A percentile compares a stretch with the other conserved stretches of the same genome.
These are phyloP conservation scores for Zhengitettix transpicula DNA, from an alignment of 2,888 invertebrate species.

Conservation along the genomic window DNA sequence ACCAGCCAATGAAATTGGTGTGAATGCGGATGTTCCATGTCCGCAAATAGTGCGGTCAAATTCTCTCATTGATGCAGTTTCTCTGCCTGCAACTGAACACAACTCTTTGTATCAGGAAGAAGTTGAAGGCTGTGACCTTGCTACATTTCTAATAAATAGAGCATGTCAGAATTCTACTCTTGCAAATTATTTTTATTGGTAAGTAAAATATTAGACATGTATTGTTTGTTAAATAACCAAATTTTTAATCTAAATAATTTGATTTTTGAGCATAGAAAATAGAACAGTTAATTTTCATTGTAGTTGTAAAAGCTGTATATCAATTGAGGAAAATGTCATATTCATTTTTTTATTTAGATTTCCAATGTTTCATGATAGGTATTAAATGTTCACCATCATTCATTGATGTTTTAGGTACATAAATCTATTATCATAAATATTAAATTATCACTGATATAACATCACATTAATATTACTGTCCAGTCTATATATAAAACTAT, in stretches of 20 bases:
- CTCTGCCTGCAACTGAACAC: neutral
- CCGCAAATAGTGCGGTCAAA: slow-evolving; percentile 2
- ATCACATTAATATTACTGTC: neutral
- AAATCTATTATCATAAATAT: neutral
- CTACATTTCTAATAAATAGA: slow-evolving; percentile 76
- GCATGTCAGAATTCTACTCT: slow-evolving; percentile 77
- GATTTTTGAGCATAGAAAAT: no score
- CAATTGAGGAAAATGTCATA: neutral
- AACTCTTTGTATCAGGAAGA: neutral
- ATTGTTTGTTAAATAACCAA: neutral
- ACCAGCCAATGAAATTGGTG: neutral
- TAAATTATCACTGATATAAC: neutral
- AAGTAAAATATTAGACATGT: slow-evolving; percentile 5
- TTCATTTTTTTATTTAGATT: no score
- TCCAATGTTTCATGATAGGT: no score
- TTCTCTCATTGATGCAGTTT: slow-evolving; percentile 1
- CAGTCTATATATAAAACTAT: neutral
- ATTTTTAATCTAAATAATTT: no score
- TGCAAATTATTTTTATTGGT: slow-evolving; percentile 96
- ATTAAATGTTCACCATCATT: neutral
- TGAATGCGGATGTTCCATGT: neutral
- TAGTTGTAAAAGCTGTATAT: neutral
- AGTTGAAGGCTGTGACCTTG: slow-evolving; percentile 42
- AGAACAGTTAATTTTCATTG: neutral
- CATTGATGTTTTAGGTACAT: neutral